These are phyloP conservation scores for Centropus bengalensis DNA, from an alignment of 2,113 vertebrate genomes.

Conservation along the genomic window DNA sequence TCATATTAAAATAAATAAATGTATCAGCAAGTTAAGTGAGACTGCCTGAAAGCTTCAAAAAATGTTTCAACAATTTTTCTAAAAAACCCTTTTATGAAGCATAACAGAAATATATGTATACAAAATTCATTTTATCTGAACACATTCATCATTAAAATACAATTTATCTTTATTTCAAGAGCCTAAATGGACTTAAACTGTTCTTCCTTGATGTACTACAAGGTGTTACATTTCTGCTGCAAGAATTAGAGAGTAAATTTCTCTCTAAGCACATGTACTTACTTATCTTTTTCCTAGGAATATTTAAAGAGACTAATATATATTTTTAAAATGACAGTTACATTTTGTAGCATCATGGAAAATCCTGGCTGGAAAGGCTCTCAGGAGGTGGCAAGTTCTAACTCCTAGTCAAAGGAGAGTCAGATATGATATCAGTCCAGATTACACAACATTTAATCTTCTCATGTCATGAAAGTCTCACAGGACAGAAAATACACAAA, in stretches of 20 bases:
- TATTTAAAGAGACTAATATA: background rate
- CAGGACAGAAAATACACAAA: background rate
- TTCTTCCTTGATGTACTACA: background rate
- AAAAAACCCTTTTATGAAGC: background rate
- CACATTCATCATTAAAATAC: background rate
- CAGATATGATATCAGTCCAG: background rate
- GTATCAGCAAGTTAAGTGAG: background rate
- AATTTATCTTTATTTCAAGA: background rate
- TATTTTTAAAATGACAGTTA: background rate
- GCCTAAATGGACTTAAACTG: background rate
- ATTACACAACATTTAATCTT: background rate
- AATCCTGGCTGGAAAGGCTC: background rate
- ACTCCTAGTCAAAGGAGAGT: background rate
- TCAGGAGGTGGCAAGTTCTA: background rate
- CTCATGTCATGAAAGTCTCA: background rate
- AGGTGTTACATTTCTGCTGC: background rate
- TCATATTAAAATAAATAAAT: conserved; percentile 16
- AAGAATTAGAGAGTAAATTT: background rate
- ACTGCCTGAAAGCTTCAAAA: background rate
- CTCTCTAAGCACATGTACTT: background rate
- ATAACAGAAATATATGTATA: background rate
- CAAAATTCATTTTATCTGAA: background rate
- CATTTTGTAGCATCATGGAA: background rate
- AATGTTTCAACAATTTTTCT: background rate
- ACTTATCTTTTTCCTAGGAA: background rate